A percentile compares a stretch with the other conserved stretches of the same genome.
Conservation (phyloP, 2,888 invertebrate species). For the Ypsolopha scabrella region DNA sequence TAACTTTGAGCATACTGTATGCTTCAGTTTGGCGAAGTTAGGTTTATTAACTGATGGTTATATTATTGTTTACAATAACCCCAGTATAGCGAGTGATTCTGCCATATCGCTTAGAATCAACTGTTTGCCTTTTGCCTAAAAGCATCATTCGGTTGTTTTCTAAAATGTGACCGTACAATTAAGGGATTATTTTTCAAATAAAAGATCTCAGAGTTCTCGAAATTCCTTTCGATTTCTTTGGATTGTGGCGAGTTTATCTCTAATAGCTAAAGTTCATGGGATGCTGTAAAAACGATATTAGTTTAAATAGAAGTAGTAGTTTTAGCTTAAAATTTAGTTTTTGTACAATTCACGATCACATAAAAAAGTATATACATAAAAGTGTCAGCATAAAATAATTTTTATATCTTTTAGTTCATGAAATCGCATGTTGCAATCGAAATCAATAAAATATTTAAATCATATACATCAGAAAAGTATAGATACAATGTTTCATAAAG, state of each 20-base stretch:
- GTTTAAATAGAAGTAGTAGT: constrained; percentile 41
- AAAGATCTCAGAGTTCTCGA: too few species aligned
- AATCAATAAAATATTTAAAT: too few species aligned
- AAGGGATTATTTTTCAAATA: too few species aligned
- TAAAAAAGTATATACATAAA: constrained; percentile 29
- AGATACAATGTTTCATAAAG: too few species aligned
- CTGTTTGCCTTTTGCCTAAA: constrained; percentile 14
- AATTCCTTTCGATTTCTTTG: too few species aligned
- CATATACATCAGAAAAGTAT: too few species aligned
- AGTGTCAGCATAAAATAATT: constrained; percentile 5
- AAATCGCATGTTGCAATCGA: too few species aligned
- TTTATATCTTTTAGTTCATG: too few species aligned
- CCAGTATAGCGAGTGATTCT: not conserved
- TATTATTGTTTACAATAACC: constrained; percentile 8
- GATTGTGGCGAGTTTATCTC: too few species aligned
- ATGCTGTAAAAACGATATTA: constrained; percentile 54
- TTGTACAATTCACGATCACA: constrained; percentile 56
- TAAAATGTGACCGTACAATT: not conserved
- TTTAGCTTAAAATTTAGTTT: constrained; percentile 58
- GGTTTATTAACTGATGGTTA: too few species aligned
- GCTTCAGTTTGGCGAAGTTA: too few species aligned
- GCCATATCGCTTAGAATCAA: constrained; percentile 8
- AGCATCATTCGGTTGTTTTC: constrained; percentile 13
- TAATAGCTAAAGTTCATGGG: constrained; percentile 4
- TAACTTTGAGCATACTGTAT: too few species aligned